Evolutionary conservation across 2,113 vertebrate species (phyloP), one percentile per base, ranked within the genome.

Genomic region (Lepisosteus oculatus): DNA sequence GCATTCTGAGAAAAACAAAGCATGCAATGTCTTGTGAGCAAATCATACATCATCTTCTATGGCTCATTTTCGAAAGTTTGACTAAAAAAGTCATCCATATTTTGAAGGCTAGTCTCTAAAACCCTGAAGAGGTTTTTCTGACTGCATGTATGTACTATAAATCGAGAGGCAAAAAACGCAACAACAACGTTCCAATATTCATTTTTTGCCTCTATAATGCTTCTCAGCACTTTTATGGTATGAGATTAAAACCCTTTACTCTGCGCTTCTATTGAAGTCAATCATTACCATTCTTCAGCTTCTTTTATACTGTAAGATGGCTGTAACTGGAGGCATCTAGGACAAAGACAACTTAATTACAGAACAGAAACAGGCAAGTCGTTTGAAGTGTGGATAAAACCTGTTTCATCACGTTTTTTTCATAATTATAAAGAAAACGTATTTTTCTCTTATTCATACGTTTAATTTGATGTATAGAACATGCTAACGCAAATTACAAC

Each of bases 361-460:
- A 70, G 62, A 72, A 68, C 13, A 62, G 65, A 77, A 55, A 77
- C 65, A 74, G 61, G 42, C n/a, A 6, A 14, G 67, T 51, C 55
- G 29, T 71, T 62, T 72, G 59, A 59, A 61, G 3, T 41, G 42
- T 51, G 61, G 56, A 65, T 54, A 65, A 66, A 74, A 65, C 78
- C 47, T 75, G 76, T 82, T 80, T 61, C 70, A 65, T 76, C 78
- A 73, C 3, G 76, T 59, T 13, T 67, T 67, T 51, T 59, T 72
- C 65, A 75, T 71, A 75, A 74, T 71, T 66, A 44, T 51, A 15
- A 59, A 59, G 57, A 59, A 59, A 13, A 8, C n/a, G 4, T 15
- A 13, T 59, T 54, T 3, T 73, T 71, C 54, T 54, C 68, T 67
- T 79, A 64, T 56, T 6, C 68, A 42, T 68, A n/a, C 29, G 2